Evolutionary conservation across 2,113 vertebrate species (phyloP).

Genomic region (Phalacrocorax carbo): DNA sequence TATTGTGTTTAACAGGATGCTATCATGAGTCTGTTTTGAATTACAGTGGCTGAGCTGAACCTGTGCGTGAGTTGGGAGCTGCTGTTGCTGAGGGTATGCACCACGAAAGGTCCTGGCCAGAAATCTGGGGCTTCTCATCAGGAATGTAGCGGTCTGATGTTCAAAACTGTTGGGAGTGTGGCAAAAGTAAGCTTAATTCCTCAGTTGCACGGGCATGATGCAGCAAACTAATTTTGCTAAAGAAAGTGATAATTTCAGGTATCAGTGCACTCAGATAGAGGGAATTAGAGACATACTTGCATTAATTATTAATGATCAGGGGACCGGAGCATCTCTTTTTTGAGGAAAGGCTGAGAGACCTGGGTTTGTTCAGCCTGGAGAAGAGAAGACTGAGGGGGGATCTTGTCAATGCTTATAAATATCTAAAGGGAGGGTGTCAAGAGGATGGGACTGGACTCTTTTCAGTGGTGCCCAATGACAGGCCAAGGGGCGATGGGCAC

Average conservation of each 20-base stretch:
- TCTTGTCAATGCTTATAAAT: too few relatives aligned
- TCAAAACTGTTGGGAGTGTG: background rate
- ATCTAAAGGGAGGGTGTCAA: too few relatives aligned
- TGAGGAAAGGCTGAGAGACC: too few relatives aligned
- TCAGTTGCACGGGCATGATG: background rate
- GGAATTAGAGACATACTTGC: background rate
- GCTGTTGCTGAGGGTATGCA: background rate
- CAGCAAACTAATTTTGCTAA: background rate
- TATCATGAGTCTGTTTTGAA: background rate
- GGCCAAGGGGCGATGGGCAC: too few relatives aligned
- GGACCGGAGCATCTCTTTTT: too few relatives aligned
- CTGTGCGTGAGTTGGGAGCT: background rate
- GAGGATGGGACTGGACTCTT: too few relatives aligned
- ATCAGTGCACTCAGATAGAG: background rate
- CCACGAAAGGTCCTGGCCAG: background rate
- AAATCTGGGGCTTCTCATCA: background rate
- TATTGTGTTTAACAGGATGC: background rate
- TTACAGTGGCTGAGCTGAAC: background rate
- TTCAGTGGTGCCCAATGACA: too few relatives aligned
- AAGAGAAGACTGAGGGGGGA: too few relatives aligned
- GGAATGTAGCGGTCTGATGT: accelerated
- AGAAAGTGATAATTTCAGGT: background rate
- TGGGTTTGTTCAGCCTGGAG: too few relatives aligned
- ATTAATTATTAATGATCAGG: background rate
- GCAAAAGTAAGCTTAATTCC: background rate